These are phyloP conservation scores for Masnerella sp. DNA, from an alignment of 2,888 invertebrate species.

Conservation along the genomic window DNA sequence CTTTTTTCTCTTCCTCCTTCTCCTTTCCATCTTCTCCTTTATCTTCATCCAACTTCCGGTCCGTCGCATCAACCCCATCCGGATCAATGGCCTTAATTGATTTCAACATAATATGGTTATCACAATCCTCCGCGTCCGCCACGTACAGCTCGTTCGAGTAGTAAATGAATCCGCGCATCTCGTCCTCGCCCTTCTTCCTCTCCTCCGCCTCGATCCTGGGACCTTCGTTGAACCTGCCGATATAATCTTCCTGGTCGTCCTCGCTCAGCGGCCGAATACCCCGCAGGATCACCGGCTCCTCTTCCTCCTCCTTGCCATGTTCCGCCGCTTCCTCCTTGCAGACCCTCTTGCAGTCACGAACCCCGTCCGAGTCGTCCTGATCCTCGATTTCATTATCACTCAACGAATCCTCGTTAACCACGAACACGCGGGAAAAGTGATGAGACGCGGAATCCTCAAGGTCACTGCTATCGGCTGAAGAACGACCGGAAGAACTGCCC, in stretches of 20 bases:
- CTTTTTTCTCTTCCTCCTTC: constrained; percentile 6
- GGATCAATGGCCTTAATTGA: constrained; percentile 73
- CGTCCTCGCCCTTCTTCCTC: constrained; percentile 24
- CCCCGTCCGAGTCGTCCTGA: constrained; percentile 71
- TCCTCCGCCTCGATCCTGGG: constrained; percentile 43
- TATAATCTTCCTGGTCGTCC: constrained; percentile 56
- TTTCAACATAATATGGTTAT: constrained; percentile 70
- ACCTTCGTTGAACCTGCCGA: too few species aligned
- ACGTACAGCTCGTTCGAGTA: constrained; percentile 72
- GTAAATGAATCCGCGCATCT: constrained; percentile 45
- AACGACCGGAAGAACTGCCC: constrained; percentile 74
- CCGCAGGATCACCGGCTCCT: constrained; percentile 71
- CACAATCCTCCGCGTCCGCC: constrained; percentile 71
- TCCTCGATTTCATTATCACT: constrained; percentile 75
- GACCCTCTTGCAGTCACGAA: constrained; percentile 65
- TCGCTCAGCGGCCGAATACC: constrained; percentile 70
- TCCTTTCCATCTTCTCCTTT: constrained; percentile 3
- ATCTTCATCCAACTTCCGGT: constrained; percentile 22
- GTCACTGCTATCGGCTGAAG: constrained; percentile 76
- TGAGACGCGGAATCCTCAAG: constrained; percentile 74
- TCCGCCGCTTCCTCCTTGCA: constrained; percentile 66
- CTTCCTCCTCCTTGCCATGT: constrained; percentile 65
- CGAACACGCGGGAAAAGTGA: constrained; percentile 76
- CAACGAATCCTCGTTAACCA: constrained; percentile 76
- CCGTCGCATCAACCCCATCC: constrained; percentile 60